Evolutionary conservation across 1,140 invertebrate genomes (phyloP), one percentile per base, ranked within the genome.

Genomic region (Drosophila albomicans): DNA sequence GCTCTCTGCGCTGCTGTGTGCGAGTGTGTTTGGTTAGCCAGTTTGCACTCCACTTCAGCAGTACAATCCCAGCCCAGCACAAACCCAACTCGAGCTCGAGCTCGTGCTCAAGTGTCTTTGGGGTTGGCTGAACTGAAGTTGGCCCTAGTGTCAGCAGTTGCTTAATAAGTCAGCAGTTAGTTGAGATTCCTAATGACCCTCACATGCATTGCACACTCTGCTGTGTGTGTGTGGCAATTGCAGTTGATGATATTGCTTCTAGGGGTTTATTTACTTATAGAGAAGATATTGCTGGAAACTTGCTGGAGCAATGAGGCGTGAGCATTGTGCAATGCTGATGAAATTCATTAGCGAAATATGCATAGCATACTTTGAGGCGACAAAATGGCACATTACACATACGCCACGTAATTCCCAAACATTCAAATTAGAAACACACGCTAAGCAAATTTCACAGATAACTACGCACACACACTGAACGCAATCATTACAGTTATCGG

Each of bases 71-170:
- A 48, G 48, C 25, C 13, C 13, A 13, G 48, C 59, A 25, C 11
- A 32, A 7, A 8, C 32, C 32, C 32, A 32, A 32, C 35, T 59
- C 16, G 35, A 8, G 63, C 35, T 59, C 16, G 35, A 8, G 63
- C 48, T 79, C 82, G 75, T 85, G 82, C 82, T 76, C 67, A 87
- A 86, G 82, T 87, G 82, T 43, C 41, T 15, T 43, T 67, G 51
- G 35, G 35, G 11, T 41, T 20, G 8, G 25, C 51, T 20, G 10
- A 69, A 43, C 75, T 65, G 56, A 43, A 62, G 54, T 61, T 58
- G 66, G 62, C 15, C 28, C 30, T 57, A 68, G 45, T 62, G 59
- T 64, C 45, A 11, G 35, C 28, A 38, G 41, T 58, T 59, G 61
- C 48, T 63, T 78, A 61, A 78, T 78, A 84, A 70, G 69, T 75